Conservation (phyloP, 2,888 invertebrate genomes). For the Ctenicera cuprea region DNA sequence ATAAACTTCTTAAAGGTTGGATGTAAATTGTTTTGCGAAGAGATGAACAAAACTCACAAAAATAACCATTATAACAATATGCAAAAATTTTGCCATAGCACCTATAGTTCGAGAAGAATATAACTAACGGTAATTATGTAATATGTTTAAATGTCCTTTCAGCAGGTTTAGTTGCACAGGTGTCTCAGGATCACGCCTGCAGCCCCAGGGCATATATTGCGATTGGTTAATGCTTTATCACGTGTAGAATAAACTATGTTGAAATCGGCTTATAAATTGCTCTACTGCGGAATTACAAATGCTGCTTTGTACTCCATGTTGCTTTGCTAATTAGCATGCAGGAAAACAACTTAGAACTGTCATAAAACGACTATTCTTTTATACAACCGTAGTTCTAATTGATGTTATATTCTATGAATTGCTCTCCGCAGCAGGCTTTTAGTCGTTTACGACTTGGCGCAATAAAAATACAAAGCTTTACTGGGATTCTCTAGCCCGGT, state of each 20-base stretch:
- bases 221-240: conserved; percentile 58
- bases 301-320: conserved; percentile 46
- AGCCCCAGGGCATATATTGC: conserved; percentile 58
- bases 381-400: conserved; percentile 47
- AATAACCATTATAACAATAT: not conserved
- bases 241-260: conserved; percentile 58
- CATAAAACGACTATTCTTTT: conserved; percentile 48
- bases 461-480: conserved; percentile 31
- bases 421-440: conserved; percentile 41
- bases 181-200: conserved; percentile 60
- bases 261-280: conserved; percentile 47
- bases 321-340: conserved; percentile 47
- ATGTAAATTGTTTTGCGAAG: not conserved
- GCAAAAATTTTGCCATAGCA: not conserved
- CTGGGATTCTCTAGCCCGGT: conserved; percentile 3
- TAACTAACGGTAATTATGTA: conserved; percentile 45
- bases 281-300: conserved; percentile 47
- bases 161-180: conserved; percentile 48
- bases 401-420: conserved; percentile 44
- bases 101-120: not conserved
- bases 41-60: too few relatives aligned
- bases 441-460: conserved; percentile 36
- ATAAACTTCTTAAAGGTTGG: too few relatives aligned
- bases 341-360: conserved; percentile 46
- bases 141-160: conserved; percentile 47